Percentiles rank a stretch among this genome's conserved stretches.
Evolutionary conservation across 2,797 vertebrate species (phyloP).

Genomic region (Gymnopithys bicolor): DNA sequence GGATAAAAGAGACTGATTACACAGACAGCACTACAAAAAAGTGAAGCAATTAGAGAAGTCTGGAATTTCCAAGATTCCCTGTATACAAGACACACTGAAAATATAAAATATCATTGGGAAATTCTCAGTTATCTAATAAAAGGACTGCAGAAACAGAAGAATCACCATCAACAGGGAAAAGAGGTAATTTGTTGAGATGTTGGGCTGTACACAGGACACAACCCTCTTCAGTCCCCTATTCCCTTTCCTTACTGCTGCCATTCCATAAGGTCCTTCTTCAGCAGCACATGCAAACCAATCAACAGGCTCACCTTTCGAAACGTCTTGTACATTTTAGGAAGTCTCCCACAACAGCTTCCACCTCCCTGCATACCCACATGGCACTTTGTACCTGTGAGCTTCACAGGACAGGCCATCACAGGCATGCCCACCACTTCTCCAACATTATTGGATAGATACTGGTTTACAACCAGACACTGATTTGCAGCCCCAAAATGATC

Average conservation of each 20-base stretch:
- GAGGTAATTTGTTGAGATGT: background rate
- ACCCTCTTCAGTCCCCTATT: background rate
- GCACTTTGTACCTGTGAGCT: background rate
- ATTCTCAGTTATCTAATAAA: background rate
- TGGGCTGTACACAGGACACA: background rate
- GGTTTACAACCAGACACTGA: background rate
- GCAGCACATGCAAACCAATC: background rate
- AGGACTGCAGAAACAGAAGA: background rate
- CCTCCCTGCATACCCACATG: background rate
- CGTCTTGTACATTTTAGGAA: background rate
- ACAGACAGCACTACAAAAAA: background rate
- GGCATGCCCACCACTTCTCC: background rate
- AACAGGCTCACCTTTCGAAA: background rate
- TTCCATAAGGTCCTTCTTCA: background rate
- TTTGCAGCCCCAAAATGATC: background rate
- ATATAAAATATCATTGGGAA: background rate
- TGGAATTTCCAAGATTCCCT: background rate
- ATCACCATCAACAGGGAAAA: background rate
- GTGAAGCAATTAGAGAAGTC: background rate
- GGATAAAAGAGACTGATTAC: background rate
- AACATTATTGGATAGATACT: background rate
- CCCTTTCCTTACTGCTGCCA: background rate
- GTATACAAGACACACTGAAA: background rate
- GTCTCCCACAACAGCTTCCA: background rate
- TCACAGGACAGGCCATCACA: background rate